A percentile compares a stretch with the other conserved stretches of the same genome.
Evolutionary conservation across 1,140 invertebrate species (phyloP).

Genomic region (Cecropterus lyciades): DNA sequence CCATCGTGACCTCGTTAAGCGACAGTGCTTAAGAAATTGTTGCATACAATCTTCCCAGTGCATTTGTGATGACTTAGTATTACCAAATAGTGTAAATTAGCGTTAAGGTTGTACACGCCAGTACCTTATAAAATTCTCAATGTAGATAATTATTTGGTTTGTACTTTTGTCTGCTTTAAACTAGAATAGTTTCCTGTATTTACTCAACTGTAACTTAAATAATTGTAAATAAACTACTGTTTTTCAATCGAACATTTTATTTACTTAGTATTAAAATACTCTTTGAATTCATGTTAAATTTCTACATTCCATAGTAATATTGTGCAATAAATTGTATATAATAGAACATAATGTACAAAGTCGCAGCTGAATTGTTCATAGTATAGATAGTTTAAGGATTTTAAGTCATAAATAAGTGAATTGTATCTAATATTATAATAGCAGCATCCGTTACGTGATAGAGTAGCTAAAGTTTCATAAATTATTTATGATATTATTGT

Average conservation of each 20-base stretch:
- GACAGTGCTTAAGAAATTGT: conserved; percentile 33
- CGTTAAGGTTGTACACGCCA: conserved; percentile 50
- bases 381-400: conserved; percentile 20
- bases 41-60: conserved; percentile 49
- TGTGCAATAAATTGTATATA: conserved; percentile 80
- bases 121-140: conserved; percentile 67
- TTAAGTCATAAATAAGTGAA: conserved; percentile 24
- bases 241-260: no score
- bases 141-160: conserved; percentile 36
- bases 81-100: conserved; percentile 56
- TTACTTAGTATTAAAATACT: conserved; percentile 14
- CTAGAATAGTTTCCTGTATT: conserved; percentile 4
- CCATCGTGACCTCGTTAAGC: conserved; percentile 59
- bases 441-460: conserved; percentile 5
- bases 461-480: conserved; percentile 22
- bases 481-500: conserved; percentile 25
- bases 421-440: background rate
- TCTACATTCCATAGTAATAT: conserved; percentile 77
- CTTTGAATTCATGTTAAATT: conserved; percentile 39
- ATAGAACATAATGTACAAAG: conserved; percentile 61
- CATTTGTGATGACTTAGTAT: conserved; percentile 74
- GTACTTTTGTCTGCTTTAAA: conserved; percentile 20
- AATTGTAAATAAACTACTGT: conserved; percentile 37
- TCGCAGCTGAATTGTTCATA: conserved; percentile 29
- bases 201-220: conserved; percentile 6